A percentile compares a stretch with the other conserved stretches of the same genome.
Conservation (phyloP, 2,888 invertebrate genomes). For the Anticlea derivata region DNA sequence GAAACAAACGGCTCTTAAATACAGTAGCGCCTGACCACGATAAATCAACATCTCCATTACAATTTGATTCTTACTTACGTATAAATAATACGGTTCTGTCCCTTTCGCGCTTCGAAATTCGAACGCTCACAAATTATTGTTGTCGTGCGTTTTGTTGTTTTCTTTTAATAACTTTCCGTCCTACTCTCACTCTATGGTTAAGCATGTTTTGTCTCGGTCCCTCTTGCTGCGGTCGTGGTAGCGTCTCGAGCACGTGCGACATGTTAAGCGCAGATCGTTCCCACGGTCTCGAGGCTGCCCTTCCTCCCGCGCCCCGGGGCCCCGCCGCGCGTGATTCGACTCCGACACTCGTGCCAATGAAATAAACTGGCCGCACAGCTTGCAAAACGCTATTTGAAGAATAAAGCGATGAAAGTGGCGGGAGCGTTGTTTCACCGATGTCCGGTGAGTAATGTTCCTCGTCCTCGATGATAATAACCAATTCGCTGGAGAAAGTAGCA, state of each 20-base stretch:
- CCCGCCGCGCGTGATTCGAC: slow-evolving; percentile 65
- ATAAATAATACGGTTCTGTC: slow-evolving; percentile 63
- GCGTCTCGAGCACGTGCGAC: slow-evolving; percentile 80
- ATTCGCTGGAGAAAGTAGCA: no score
- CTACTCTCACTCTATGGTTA: slow-evolving; percentile 8
- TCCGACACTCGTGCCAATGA: slow-evolving; percentile 69
- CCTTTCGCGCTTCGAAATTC: slow-evolving; percentile 73
- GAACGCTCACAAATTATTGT: slow-evolving; percentile 80
- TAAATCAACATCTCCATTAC: slow-evolving; percentile 77
- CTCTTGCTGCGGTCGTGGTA: slow-evolving; percentile 53
- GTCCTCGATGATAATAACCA: no score
- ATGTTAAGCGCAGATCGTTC: slow-evolving; percentile 83
- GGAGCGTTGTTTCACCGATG: slow-evolving; percentile 57
- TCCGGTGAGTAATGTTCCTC: slow-evolving; percentile 36
- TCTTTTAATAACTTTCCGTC: slow-evolving; percentile 40
- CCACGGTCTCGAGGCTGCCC: slow-evolving; percentile 71
- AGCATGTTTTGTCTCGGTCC: slow-evolving; percentile 52
- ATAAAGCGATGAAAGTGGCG: slow-evolving; percentile 66
- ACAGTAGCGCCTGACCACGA: slow-evolving; percentile 69
- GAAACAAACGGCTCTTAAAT: slow-evolving; percentile 64
- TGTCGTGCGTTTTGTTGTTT: slow-evolving; percentile 48
- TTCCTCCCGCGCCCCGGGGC: slow-evolving; percentile 46
- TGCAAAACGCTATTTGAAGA: slow-evolving; percentile 72
- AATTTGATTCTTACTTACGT: slow-evolving; percentile 69
- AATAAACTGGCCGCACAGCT: slow-evolving; percentile 72